Conservation (phyloP, 1,140 invertebrate genomes). For the Nymphalis io region DNA sequence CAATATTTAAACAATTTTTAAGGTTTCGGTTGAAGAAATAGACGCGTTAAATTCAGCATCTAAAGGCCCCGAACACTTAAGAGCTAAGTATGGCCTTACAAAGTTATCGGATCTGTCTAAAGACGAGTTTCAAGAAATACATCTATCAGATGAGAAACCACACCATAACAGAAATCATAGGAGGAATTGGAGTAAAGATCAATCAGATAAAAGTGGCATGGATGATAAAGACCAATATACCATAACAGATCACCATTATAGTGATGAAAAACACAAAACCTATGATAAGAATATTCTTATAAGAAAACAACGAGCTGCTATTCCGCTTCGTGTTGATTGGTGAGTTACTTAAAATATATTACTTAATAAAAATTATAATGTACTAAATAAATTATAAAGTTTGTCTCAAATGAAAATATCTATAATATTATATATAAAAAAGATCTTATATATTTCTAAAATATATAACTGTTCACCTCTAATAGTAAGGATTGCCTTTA, state of each 20-base stretch:
- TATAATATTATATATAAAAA: no score
- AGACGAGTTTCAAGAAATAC: conserved; percentile 84
- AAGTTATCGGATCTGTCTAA: conserved; percentile 88
- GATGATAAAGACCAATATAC: conserved; percentile 23
- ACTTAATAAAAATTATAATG: no score
- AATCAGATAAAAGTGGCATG: conserved; percentile 18
- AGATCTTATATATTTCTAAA: no score
- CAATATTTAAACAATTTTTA: not conserved
- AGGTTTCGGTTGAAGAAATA: conserved; percentile 84
- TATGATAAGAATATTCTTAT: conserved; percentile 50
- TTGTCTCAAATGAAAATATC: no score
- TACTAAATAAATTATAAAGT: no score
- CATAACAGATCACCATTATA: no score
- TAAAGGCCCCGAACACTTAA: conserved; percentile 72
- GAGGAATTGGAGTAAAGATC: conserved; percentile 14
- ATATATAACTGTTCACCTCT: no score
- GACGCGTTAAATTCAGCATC: conserved; percentile 83
- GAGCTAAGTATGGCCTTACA: conserved; percentile 87
- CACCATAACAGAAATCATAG: conserved; percentile 34
- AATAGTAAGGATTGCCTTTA: no score
- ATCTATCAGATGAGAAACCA: conserved; percentile 75
- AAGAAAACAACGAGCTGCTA: conserved; percentile 49
- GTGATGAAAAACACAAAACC: conserved; percentile 40
- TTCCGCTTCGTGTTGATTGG: conserved; percentile 74
- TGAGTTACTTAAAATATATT: conserved; percentile 44